Evolutionary conservation across 1,140 invertebrate genomes (phyloP), one percentile per base, ranked within the genome.

Genomic region (Cydia splendana): DNA sequence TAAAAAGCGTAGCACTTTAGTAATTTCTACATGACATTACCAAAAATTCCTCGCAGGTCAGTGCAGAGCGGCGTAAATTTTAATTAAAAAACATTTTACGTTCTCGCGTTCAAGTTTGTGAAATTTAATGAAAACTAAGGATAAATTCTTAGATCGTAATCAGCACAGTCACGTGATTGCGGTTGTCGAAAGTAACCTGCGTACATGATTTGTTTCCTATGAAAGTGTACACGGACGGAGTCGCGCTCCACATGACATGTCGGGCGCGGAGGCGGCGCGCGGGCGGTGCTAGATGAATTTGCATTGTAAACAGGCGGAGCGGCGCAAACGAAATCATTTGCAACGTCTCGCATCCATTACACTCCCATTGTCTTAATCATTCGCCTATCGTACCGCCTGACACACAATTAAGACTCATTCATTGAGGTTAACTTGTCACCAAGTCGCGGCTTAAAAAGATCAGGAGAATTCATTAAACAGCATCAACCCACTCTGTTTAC

Each of bases 191-290:
- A 82, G 79, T 78, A 67, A 75, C 42, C 45, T 53, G 69, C 78
- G 79, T 85, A 85, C 80, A 86, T 85, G 81, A 85, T 88, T 87
- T 86, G 82, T 87, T 87, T 87, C 85, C 85, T 91, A 88, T 85
- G 89, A 92, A 91, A 91, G 88, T 89, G 80, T 85, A 84, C 80
- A 79, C 67, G 67, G 67, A 71, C 67, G 69, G 76, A 87, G 91
- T 92, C 84, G 83, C 89, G 90, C 89, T 93, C 90, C 86, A 93
- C 79, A 93, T 93, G 88, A 85, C 84, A 93, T 91, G 84, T 89
- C 85, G 89, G 89, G 65, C 77, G 79, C 69, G 15, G 69, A 73
- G 77, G 75, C 80, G 80, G 69, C 76, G 76, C 75, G 34, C 76
- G 65, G 77, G 79, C 79, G 74, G 65, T 75, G 77, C 77, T 78